These are phyloP conservation scores for Lutjanus argentimaculatus DNA, from an alignment of 2,797 vertebrate genomes.

Conservation along the genomic window DNA sequence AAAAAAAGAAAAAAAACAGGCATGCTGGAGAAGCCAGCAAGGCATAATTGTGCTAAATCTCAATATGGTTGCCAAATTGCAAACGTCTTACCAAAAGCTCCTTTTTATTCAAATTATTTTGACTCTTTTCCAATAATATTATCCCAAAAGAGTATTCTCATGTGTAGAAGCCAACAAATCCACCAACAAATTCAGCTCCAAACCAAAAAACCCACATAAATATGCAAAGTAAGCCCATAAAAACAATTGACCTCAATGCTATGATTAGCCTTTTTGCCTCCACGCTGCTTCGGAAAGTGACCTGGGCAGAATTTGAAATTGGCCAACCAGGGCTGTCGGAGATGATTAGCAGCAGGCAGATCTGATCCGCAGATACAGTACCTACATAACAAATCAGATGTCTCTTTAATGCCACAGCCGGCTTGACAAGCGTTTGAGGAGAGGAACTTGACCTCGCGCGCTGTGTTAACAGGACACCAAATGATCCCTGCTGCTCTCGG, in stretches of 20 bases:
- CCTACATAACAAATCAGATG: constrained; percentile 58
- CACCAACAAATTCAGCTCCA: constrained; percentile 30
- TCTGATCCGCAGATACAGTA: constrained; percentile 52
- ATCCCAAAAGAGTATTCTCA: constrained; percentile 44
- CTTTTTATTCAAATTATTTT: constrained; percentile 50
- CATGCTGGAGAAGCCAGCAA: constrained; percentile 26
- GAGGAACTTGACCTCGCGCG: constrained; percentile 71
- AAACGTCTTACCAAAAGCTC: constrained; percentile 29
- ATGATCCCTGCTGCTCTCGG: constrained; percentile 51
- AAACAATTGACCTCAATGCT: constrained; percentile 50
- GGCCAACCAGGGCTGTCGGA: constrained; percentile 41
- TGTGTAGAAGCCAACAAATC: constrained; percentile 31
- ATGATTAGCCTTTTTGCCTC: constrained; percentile 59
- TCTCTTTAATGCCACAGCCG: constrained; percentile 47
- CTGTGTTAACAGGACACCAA: constrained; percentile 73
- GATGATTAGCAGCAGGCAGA: constrained; percentile 51
- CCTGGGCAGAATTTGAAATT: constrained; percentile 55
- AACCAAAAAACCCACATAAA: constrained; percentile 37
- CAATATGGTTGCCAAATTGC: constrained; percentile 38
- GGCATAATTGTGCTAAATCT: constrained; percentile 42
- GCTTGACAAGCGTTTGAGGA: constrained; percentile 55
- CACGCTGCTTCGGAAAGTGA: constrained; percentile 37
- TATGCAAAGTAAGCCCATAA: constrained; percentile 51
- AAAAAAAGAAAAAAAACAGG: background rate
- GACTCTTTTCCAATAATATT: constrained; percentile 35